phyloP scores from a whole-genome alignment of 2,888 invertebrate species.

The Gnatocerus cornutus region DNA sequence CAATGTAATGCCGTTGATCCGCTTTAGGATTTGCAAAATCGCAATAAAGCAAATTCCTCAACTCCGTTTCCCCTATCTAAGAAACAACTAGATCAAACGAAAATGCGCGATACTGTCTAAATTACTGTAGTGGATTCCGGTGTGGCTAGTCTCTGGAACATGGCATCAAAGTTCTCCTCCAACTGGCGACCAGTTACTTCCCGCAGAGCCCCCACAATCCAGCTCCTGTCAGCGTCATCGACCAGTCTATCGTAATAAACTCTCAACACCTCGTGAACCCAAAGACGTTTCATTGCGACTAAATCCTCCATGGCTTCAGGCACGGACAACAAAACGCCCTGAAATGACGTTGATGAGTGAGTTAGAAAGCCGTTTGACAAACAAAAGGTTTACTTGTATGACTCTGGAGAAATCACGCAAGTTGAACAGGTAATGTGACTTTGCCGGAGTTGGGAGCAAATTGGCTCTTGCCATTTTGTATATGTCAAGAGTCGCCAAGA shows the following conservation, averaged over 20 bases:
- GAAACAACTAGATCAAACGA: conserved; percentile 52
- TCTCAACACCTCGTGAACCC: conserved; percentile 95
- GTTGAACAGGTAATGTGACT: conserved; percentile 96
- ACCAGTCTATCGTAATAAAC: conserved; percentile 95
- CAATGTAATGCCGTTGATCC: conserved; percentile 90
- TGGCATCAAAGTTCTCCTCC: conserved; percentile 78
- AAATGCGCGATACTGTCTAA: conserved; percentile 1
- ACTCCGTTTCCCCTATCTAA: conserved; percentile 85
- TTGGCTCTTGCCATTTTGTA: conserved; percentile 88
- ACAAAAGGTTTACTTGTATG: conserved; percentile 76
- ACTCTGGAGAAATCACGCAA: conserved; percentile 95
- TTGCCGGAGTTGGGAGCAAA: conserved; percentile 92
- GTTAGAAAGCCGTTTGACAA: too few species aligned
- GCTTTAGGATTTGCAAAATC: conserved; percentile 97
- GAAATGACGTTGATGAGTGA: conserved; percentile 52
- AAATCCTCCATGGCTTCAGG: conserved; percentile 93
- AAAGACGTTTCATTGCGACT: conserved; percentile 89
- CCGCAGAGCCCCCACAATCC: conserved; percentile 84
- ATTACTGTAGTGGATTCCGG: conserved; percentile 26
- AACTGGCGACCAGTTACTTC: conserved; percentile 76
- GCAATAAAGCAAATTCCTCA: conserved; percentile 92
- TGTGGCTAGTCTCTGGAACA: conserved; percentile 80
- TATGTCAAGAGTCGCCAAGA: conserved; percentile 87
- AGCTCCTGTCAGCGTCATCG: conserved; percentile 86
- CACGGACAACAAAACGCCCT: conserved; percentile 93